Evolutionary conservation across 35 echinoderm and acorn worm genomes (phyloP), one percentile per base, ranked within the genome.

Genomic region (Ophiothrix spiculata): DNA sequence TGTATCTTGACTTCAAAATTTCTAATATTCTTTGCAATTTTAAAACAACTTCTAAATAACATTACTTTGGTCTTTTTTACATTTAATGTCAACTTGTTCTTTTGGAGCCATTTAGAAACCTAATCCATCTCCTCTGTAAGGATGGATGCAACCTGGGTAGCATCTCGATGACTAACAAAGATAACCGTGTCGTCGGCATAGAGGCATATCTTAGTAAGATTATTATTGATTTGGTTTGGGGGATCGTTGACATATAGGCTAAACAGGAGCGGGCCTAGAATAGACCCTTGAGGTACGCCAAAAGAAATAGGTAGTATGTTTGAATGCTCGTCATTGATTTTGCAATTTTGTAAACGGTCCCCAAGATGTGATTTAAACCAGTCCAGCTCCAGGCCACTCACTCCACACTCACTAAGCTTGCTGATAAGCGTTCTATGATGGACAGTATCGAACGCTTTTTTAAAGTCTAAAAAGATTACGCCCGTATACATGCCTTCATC

Each of bases 151-250:
- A 84, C 39, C 15, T 84, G 11, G 74, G 69, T 31, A 74, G 74
- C 28, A 84, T 64, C 80, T 81, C 29, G 41, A 37, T 14, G 33
- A 32, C 35, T 28, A 35, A 60, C 69, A 74, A 84, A 84, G 31
- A 84, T 74, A 14, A 56, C 42, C 33, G 82, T 84, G 38, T 84
- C 82, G 37, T 84, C 82, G 37, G 82, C 82, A 73, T 84, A 84
- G n/a, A 84, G 54, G 38, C 32, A 23, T 34, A 75, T 84, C 36
- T 64, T 84, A 14, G 56, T 37, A 16, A 74, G 19, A 3, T 84
- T 49, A 84, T 15, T 25, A 69, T 15, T 69, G 23, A 60, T 42
- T 17, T 37, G 25, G 34, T 32, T 6, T 0, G 82, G 41, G 31
- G 74, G 41, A 84, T 84, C 82, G 35, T 84, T 74, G 31, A 84